Evolutionary conservation across 1,140 invertebrate species (phyloP).

Genomic region (Spodoptera litura): DNA sequence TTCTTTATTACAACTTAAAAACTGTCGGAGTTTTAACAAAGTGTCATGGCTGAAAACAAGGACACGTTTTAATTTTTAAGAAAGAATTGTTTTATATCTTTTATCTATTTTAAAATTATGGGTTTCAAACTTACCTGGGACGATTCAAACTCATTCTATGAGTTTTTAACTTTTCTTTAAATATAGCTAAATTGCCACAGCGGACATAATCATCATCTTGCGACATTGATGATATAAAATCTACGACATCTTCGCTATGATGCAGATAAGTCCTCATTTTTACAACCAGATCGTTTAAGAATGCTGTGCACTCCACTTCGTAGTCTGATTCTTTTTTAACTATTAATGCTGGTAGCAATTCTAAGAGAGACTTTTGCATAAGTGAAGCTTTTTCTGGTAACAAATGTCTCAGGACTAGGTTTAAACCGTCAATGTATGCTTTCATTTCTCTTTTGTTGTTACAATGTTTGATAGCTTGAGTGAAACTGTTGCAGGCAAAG

Average conservation of each 20-base stretch:
- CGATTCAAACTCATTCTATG: conserved; percentile 58
- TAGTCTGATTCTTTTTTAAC: conserved; percentile 66
- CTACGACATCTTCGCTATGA: conserved; percentile 66
- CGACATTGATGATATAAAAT: conserved; percentile 62
- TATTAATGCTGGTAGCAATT: conserved; percentile 64
- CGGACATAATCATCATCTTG: conserved; percentile 40
- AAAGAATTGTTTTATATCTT: neutral
- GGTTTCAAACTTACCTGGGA: conserved; percentile 61
- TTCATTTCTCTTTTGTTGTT: conserved; percentile 58
- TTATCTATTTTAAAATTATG: neutral
- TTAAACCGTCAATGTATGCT: conserved; percentile 60
- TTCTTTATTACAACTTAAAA: conserved; percentile 65
- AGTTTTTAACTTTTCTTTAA: conserved; percentile 62
- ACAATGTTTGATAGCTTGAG: conserved; percentile 66
- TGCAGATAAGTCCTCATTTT: conserved; percentile 66
- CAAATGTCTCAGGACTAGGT: conserved; percentile 64
- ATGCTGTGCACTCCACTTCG: conserved; percentile 53
- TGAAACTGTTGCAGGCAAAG: conserved; percentile 70
- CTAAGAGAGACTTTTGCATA: conserved; percentile 62
- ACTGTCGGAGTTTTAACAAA: conserved; percentile 62
- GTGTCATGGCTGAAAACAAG: conserved; percentile 67
- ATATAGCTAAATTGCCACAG: conserved; percentile 50
- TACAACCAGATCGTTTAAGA: conserved; percentile 63
- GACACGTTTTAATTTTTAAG: neutral
- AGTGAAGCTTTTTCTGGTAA: conserved; percentile 57